These are phyloP conservation scores for Macropus fuliginosus DNA, from an alignment of 2,797 vertebrate species.

Conservation along the genomic window DNA sequence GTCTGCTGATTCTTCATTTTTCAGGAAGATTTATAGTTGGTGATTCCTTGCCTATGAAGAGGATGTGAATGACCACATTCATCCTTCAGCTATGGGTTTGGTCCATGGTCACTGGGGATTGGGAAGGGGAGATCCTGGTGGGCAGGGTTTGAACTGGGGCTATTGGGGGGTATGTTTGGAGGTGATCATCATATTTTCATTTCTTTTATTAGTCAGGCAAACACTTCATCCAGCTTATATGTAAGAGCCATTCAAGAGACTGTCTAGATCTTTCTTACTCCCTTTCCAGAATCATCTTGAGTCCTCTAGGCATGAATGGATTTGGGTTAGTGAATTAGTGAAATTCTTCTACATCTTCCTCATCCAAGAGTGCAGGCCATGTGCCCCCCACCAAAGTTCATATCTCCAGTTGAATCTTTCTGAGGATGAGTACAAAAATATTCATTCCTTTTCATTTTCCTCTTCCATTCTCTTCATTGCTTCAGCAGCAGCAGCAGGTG, in stretches of 20 bases:
- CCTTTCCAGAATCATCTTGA: not conserved
- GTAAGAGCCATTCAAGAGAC: not conserved
- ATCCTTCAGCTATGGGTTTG: not conserved
- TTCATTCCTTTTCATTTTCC: not conserved
- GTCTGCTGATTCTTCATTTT: not conserved
- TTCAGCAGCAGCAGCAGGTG: not conserved
- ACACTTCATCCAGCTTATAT: not conserved
- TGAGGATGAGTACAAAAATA: not conserved
- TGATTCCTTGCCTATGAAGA: not conserved
- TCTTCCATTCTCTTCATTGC: not conserved
- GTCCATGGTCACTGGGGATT: not conserved
- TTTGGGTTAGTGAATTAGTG: not conserved
- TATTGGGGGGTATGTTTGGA: not conserved
- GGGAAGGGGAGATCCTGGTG: not conserved
- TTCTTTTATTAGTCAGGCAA: not conserved
- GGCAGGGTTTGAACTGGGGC: not conserved
- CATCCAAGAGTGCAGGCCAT: not conserved
- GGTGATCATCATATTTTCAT: not conserved
- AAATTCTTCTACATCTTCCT: not conserved
- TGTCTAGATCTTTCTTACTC: not conserved
- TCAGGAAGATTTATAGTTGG: not conserved
- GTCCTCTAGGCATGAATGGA: not conserved
- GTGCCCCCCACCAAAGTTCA: not conserved
- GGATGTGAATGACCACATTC: not conserved
- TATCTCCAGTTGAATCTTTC: not conserved